phyloP scores from a whole-genome alignment of 2,888 invertebrate genomes.

The Conistra vaccinii region DNA sequence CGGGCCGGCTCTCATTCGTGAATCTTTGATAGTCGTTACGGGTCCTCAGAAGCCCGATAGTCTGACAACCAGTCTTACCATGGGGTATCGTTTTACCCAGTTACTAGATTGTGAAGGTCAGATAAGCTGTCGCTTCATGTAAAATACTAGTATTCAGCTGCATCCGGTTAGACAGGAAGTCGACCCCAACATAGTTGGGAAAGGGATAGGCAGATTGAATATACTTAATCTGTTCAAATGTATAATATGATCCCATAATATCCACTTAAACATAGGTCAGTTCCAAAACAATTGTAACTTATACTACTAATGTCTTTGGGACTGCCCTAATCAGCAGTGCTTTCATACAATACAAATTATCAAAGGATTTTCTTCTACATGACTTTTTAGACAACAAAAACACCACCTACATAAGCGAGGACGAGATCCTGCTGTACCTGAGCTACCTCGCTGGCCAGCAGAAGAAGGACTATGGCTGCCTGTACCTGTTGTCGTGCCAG shows the following conservation, averaged over 20 bases:
- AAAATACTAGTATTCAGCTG: no score
- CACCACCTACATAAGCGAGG: conserved; percentile 90
- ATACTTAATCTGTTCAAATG: background rate
- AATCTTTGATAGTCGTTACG: no score
- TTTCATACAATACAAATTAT: background rate
- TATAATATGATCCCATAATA: background rate
- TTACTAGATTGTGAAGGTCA: no score
- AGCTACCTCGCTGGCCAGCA: conserved; percentile 93
- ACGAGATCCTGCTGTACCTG: conserved; percentile 93
- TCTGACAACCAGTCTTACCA: no score
- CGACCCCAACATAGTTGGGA: no score
- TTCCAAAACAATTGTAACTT: background rate
- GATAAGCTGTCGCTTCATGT: no score
- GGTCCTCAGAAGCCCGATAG: no score
- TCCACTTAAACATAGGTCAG: background rate
- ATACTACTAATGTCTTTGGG: background rate
- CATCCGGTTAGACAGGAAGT: no score
- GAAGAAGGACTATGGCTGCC: conserved; percentile 92
- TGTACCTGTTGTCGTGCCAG: conserved; percentile 94
- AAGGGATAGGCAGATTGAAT: no score
- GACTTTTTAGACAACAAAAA: conserved; percentile 82
- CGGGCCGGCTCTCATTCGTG: no score
- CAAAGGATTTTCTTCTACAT: background rate
- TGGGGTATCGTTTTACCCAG: no score
- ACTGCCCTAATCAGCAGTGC: background rate